Conservation (phyloP, 1,140 invertebrate species). For the Diprion similis region DNA sequence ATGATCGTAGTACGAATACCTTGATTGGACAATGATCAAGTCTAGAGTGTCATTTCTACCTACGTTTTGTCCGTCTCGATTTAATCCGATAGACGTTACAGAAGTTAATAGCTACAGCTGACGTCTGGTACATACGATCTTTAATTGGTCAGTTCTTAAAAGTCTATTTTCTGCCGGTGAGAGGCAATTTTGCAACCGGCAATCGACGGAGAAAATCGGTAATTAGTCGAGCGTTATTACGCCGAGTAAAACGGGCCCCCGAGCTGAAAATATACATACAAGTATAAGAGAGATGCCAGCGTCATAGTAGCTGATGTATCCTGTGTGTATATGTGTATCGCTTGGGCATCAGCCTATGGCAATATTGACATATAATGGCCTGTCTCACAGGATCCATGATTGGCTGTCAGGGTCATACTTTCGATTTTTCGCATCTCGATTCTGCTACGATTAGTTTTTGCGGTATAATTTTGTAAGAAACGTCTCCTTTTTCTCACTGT, state of each 20-base stretch:
- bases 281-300: too few relatives aligned
- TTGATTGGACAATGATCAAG: background rate
- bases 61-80: background rate
- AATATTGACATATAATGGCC: background rate
- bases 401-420: background rate
- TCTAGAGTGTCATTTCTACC: background rate
- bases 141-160: slow-evolving; percentile 2
- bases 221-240: slow-evolving; percentile 12
- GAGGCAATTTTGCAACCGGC: slow-evolving; percentile 10
- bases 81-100: background rate
- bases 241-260: background rate
- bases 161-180: slow-evolving; percentile 1
- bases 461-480: too few relatives aligned
- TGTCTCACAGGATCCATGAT: background rate
- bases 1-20: background rate
- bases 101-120: background rate
- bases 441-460: background rate
- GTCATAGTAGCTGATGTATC: too few relatives aligned
- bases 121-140: background rate
- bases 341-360: background rate
- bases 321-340: too few relatives aligned
- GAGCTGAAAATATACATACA: too few relatives aligned
- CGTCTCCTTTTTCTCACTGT: too few relatives aligned
- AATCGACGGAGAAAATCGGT: slow-evolving; percentile 15
- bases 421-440: background rate